Base-by-base conservation (phyloP, 2,888 invertebrate genomes). In the Rosalia funebris region DNA sequence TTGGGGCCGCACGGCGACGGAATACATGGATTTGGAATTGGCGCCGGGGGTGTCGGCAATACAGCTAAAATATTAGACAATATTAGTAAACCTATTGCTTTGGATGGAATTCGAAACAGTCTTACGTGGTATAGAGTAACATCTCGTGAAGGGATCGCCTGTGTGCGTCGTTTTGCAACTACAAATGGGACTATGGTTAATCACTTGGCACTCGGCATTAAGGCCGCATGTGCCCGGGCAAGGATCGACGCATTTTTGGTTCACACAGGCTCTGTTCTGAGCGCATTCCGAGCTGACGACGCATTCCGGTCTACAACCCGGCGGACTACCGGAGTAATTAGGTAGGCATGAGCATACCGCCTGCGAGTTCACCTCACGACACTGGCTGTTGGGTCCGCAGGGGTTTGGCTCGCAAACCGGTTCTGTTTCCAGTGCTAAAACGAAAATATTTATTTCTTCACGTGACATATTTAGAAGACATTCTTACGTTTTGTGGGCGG, bases 231-330 rank as follows among this genome's bases (percentile, higher is more conserved):
- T 90, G 62, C 92, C 92, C 65, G 89, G 88, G 75, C 93, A 93
- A 52, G 93, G 92, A 79, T 94, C 91, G 16, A 84, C 85, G 73
- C 94, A 94, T 79, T 90, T 92, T 79, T 90, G 90, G 75, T 91
- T 91, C 65, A 91, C 87, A 76, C 94, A 94, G 9, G 93, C 92
- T 75, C 89, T 89, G 73, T 89, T 88, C 67, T 88, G 88, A 16
- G 89, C 86, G 79, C 93, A 94, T 76, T 94, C 93, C 2, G 91
- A 87, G 74, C 92, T 93, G 0, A 91, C 89, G 2, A 91, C 86
- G 78, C 94, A 95, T 81, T 93, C 93, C 1, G 93, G 93, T 62
- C 89, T 87, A 76, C 93, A 93, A 73, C 90, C 89, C 4, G 93
- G 92, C 36, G 93, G 92, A 55, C 86, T 84, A 16, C 93, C 93